phyloP scores from a whole-genome alignment of 2,888 invertebrate genomes.

The Lymantria dispar region DNA sequence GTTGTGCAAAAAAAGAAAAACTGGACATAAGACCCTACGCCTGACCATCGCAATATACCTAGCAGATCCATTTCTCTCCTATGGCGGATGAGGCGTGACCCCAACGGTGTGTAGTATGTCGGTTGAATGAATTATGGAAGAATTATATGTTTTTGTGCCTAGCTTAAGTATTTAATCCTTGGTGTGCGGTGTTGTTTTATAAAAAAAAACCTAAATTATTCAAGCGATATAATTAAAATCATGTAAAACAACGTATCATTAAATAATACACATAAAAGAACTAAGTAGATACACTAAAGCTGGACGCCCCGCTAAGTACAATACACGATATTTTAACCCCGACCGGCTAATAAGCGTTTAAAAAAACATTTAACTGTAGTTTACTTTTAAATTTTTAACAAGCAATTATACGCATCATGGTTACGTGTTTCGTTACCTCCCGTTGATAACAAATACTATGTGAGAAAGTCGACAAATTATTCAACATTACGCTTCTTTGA shows the following conservation, averaged over 20 bases:
- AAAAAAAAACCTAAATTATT: not conserved
- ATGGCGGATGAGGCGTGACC: no score
- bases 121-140: no score
- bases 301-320: constrained; percentile 17
- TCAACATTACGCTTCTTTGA: constrained; percentile 35
- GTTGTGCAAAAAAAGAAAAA: no score
- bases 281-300: constrained; percentile 5
- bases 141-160: no score
- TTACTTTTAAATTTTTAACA: constrained; percentile 19
- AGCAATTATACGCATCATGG: constrained; percentile 20
- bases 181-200: no score
- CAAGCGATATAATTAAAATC: constrained; percentile 3
- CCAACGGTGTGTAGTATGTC: no score
- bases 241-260: constrained; percentile 10
- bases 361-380: constrained; percentile 2
- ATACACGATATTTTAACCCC: constrained; percentile 6
- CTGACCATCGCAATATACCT: no score
- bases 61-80: no score
- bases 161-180: no score
- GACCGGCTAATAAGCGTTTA: constrained; percentile 22
- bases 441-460: constrained; percentile 43
- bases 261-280: constrained; percentile 10
- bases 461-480: constrained; percentile 63
- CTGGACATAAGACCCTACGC: no score
- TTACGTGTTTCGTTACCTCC: constrained; percentile 34